Base-by-base conservation (phyloP, 1,140 invertebrate species). In the Drosophila neocordata region DNA sequence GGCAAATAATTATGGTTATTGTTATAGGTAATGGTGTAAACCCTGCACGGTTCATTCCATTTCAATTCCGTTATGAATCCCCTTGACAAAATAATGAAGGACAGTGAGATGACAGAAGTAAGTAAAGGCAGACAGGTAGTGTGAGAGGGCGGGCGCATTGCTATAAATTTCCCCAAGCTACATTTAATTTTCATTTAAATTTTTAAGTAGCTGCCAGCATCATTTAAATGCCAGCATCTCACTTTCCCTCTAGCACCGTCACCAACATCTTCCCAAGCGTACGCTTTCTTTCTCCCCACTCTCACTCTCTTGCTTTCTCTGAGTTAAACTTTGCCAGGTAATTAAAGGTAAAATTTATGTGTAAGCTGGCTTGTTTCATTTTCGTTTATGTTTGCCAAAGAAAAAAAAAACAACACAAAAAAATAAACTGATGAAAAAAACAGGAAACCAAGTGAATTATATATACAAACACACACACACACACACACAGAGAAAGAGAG, bases 111-210 rank as follows among this genome's bases (percentile, higher is more conserved):
- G 6, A 7, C 4, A n/a, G n/a, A n/a, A n/a, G n/a, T n/a, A n/a
- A n/a, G n/a, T n/a, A n/a, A n/a, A n/a, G n/a, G n/a, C n/a, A n/a
- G n/a, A n/a, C 6, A 4, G 6, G 31, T 2, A 6, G 31, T 1
- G 6, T 3, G 31, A 34, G 31, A n/a, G n/a, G n/a, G 9, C 1
- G 31, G 22, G 2, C 1, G 41, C 15, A 48, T 20, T 18, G 41
- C 41, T 48, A 48, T 48, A 48, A 48, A 48, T 48, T 48, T 48
- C 15, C 41, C 41, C 41, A 48, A 48, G 41, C 41, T 48, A 48
- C 41, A 48, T 48, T 48, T 48, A 48, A 48, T 48, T 48, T 48
- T 48, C 41, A 48, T 48, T 48, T 48, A 48, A 48, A 48, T 48
- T 48, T 48, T 48, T 48, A 48, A 48, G 41, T 48, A 48, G 41